Conservation (phyloP, 2,113 vertebrate genomes). For the Mohoua ochrocephala region DNA sequence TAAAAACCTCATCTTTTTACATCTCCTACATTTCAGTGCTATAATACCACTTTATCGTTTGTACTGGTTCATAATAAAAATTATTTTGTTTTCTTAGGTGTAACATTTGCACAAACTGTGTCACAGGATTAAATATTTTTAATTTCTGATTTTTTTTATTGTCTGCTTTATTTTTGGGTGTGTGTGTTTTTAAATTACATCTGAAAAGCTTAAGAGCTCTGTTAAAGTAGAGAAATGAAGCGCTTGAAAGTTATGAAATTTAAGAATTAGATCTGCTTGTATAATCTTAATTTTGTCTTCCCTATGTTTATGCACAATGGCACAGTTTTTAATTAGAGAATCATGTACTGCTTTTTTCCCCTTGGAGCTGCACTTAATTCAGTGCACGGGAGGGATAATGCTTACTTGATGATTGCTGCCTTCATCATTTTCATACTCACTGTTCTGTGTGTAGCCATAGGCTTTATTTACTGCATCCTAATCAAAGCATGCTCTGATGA, state of each 20-base stretch:
- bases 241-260: background rate
- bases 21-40: background rate
- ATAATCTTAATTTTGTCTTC: background rate
- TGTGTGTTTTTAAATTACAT: background rate
- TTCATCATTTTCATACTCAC: background rate
- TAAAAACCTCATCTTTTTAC: background rate
- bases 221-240: background rate
- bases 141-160: conserved; percentile 48
- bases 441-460: background rate
- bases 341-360: background rate
- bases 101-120: background rate
- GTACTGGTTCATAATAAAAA: background rate
- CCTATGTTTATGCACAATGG: background rate
- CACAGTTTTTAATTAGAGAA: background rate
- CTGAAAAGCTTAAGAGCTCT: background rate
- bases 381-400: background rate
- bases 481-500: background rate
- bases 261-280: background rate
- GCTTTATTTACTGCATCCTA: conserved; percentile 14
- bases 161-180: background rate
- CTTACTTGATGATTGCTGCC: background rate
- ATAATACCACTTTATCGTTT: background rate
- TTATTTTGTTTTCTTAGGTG: background rate
- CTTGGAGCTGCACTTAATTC: background rate
- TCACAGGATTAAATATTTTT: background rate